A percentile compares a stretch with the other conserved stretches of the same genome.
These are phyloP conservation scores for Protonibea diacanthus DNA, from an alignment of 2,797 vertebrate species.

Conservation along the genomic window DNA sequence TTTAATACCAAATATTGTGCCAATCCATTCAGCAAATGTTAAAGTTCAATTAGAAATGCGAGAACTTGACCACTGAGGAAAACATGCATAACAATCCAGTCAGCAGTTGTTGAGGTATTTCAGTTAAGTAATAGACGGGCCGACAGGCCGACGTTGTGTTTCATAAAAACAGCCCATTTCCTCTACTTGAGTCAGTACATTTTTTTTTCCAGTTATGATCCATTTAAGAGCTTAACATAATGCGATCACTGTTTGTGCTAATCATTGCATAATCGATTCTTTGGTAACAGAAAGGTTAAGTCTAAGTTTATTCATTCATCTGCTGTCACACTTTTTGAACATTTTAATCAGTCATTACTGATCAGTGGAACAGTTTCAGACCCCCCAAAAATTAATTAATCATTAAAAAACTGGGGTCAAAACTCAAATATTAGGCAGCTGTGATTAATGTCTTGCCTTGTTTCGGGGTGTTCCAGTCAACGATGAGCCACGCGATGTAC, in stretches of 20 bases:
- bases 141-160: too few species aligned
- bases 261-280: background rate
- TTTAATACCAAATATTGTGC: background rate
- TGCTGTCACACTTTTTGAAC: background rate
- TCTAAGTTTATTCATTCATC: background rate
- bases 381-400: background rate
- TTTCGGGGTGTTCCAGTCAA: conserved; percentile 98
- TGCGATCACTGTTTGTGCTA: conserved; percentile 20
- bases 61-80: background rate
- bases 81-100: background rate
- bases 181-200: background rate
- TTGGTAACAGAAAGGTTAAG: background rate
- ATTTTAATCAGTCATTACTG: background rate
- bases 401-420: too few species aligned
- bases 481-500: conserved; percentile 94
- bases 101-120: background rate
- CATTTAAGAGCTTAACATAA: conserved; percentile 3
- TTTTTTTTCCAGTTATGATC: background rate
- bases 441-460: conserved; percentile 83
- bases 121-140: background rate
- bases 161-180: background rate
- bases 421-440: background rate
- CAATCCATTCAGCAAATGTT: background rate
- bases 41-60: background rate
- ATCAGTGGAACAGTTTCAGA: background rate